Conservation (phyloP, 2,797 vertebrate genomes). For the Apogon talboti region DNA sequence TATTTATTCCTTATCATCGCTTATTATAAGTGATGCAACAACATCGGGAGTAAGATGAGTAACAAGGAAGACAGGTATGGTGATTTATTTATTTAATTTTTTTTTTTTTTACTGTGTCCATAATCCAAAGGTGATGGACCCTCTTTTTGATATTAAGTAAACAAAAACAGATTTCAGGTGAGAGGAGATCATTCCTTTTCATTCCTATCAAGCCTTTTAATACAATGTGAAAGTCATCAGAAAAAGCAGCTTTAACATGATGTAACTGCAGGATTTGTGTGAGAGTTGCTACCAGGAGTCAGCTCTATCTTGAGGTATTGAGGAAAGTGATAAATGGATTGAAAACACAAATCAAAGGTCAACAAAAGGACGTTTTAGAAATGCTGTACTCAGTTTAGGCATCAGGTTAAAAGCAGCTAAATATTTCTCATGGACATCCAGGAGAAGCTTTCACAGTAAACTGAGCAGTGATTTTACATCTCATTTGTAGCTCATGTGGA, state of each 20-base stretch:
- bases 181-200: slow-evolving; percentile 7
- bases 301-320: slow-evolving; percentile 6
- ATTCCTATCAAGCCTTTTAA: slow-evolving; percentile 20
- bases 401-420: not conserved
- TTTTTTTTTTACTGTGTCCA: too few species aligned
- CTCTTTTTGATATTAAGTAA: slow-evolving; percentile 26
- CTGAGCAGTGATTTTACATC: not conserved
- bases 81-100: slow-evolving; percentile 32
- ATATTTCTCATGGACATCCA: not conserved
- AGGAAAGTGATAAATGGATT: not conserved
- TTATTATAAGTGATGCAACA: slow-evolving; percentile 60
- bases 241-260: slow-evolving; percentile 43
- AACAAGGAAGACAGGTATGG: slow-evolving; percentile 42
- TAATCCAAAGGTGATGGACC: slow-evolving; percentile 39
- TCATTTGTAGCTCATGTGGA: not conserved
- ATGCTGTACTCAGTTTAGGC: not conserved
- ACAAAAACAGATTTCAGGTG: slow-evolving; percentile 24
- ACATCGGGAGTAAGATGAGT: slow-evolving; percentile 31
- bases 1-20: slow-evolving; percentile 25
- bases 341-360: slow-evolving; percentile 6
- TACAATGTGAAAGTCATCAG: slow-evolving; percentile 11
- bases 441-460: slow-evolving; percentile 8
- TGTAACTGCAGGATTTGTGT: slow-evolving; percentile 23
- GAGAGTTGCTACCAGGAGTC: not conserved
- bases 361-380: not conserved